Conservation (phyloP, 2,113 vertebrate genomes). For the Catagonus wagneri region DNA sequence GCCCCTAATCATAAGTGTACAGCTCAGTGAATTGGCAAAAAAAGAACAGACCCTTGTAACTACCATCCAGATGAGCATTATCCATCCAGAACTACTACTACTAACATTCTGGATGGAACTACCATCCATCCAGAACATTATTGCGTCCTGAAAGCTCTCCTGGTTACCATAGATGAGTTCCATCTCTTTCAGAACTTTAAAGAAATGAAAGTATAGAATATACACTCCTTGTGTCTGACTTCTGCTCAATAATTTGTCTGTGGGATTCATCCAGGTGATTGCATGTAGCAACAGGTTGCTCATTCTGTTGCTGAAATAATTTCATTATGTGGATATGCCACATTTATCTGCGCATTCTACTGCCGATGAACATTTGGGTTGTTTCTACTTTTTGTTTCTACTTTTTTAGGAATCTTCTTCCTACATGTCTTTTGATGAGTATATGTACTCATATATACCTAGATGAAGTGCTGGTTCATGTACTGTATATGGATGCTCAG, state of each 20-base stretch:
- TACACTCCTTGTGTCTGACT: not conserved
- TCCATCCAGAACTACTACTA: too few species aligned
- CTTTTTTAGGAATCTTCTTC: not conserved
- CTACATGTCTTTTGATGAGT: not conserved
- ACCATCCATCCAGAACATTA: too few species aligned
- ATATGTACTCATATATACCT: not conserved
- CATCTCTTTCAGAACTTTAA: conserved; percentile 34
- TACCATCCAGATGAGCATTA: not conserved
- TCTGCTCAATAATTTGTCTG: not conserved
- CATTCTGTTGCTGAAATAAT: not conserved
- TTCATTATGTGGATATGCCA: not conserved
- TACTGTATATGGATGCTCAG: too few species aligned
- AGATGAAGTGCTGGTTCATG: not conserved
- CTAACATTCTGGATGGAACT: too few species aligned
- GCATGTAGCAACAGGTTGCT: not conserved
- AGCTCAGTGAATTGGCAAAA: not conserved
- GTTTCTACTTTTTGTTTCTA: not conserved
- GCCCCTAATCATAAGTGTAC: not conserved
- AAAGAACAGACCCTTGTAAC: not conserved
- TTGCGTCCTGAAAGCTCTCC: not conserved
- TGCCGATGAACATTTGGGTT: not conserved
- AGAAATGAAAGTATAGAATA: not conserved
- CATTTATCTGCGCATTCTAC: not conserved
- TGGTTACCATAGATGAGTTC: not conserved
- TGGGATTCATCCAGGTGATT: not conserved